Evolutionary conservation across 2,888 invertebrate genomes (phyloP).

Genomic region (Parascotia fuliginaria): DNA sequence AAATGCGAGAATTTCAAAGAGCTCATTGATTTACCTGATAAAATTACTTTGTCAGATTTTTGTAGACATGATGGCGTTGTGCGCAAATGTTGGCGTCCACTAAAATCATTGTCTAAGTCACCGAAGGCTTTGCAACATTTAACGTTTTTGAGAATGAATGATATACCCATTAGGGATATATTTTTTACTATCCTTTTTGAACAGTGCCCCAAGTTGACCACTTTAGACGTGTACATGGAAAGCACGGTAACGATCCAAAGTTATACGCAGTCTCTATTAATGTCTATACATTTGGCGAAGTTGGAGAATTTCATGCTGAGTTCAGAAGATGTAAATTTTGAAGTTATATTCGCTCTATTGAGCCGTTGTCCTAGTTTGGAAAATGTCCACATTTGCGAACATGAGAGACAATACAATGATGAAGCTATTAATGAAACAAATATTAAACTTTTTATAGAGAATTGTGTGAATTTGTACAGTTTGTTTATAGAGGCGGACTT

Average conservation of each 20-base stretch:
- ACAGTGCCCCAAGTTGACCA: conserved; percentile 43
- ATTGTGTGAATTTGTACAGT: conserved; percentile 51
- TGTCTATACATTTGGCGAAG: conserved; percentile 41
- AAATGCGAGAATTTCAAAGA: conserved; percentile 49
- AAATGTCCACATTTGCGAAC: conserved; percentile 57
- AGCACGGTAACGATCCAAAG: conserved; percentile 37
- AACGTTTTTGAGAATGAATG: conserved; percentile 50
- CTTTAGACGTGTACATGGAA: conserved; percentile 52
- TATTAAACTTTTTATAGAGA: conserved; percentile 41
- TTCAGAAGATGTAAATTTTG: conserved; percentile 53
- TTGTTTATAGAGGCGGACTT: conserved; percentile 56
- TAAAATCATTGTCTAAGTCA: conserved; percentile 39
- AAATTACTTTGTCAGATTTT: conserved; percentile 52
- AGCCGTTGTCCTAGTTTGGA: conserved; percentile 48
- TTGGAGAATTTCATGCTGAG: conserved; percentile 54
- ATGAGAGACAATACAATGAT: conserved; percentile 39
- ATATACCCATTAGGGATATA: conserved; percentile 44
- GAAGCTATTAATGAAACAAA: conserved; percentile 20
- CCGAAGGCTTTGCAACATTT: conserved; percentile 40
- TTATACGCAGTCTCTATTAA: conserved; percentile 40
- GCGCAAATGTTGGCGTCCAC: conserved; percentile 35
- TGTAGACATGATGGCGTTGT: conserved; percentile 49
- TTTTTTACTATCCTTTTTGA: conserved; percentile 50
- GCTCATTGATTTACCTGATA: conserved; percentile 44
- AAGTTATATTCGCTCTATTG: conserved; percentile 46